Evolutionary conservation across 2,797 vertebrate genomes (phyloP), one percentile per base, ranked within the genome.

Genomic region (Pteropus rufus): DNA sequence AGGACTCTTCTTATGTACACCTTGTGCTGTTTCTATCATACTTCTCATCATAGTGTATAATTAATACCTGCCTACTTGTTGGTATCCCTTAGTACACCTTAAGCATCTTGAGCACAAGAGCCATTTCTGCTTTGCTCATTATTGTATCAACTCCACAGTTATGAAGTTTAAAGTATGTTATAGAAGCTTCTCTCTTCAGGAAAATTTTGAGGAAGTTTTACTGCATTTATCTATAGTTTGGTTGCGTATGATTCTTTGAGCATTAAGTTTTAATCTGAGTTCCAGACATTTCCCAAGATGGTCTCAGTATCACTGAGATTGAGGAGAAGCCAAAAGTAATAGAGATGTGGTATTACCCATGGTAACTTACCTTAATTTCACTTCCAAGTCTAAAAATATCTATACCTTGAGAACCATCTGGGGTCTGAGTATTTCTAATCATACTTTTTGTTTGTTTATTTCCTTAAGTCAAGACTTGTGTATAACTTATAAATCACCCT

Each of bases 181-280:
- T 29, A 54, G 72, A 80, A 91, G 19, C 26, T 52, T 89, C 29
- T 87, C 24, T 95, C 10, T 79, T 69, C 11, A 65, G 54, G 31
- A 93, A 81, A 88, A 29, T 19, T 23, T 86, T 83, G 80, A 92
- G 64, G 44, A 80, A 70, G 34, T 79, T 79, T 84, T 91, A 29
- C 14, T 87, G 24, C 14, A 67, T 79, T 93, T 62, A 60, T 24
- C 19, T 90, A 56, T 24, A 76, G 52, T 93, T 92, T 70, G 23
- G n/a, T 83, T 67, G 7, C 21, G 5, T 73, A 83, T 46, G 44
- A 65, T 87, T 87, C 16, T 86, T 89, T 83, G 91, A 86, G 52
- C 34, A 72, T 75, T 86, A 65, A 72, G 87, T 95, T 93, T 34
- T 94, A 83, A 87, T 80, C 31, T 93, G 64, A 60, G 15, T 92